Base-by-base conservation (phyloP, 2,888 invertebrate genomes). In the Lomographa bimaculata region DNA sequence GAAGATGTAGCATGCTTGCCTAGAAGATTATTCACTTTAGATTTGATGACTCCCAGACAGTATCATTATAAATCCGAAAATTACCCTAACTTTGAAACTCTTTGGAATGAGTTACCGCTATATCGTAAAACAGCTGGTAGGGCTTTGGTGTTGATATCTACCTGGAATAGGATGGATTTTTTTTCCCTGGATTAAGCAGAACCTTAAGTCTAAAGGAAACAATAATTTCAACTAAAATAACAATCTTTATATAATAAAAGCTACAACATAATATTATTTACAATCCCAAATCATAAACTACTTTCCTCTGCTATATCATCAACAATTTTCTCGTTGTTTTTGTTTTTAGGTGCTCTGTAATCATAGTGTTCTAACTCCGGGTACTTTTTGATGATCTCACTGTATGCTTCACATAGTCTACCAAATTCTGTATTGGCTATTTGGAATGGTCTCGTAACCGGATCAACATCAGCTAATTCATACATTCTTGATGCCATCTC, bases 351-450 rank as follows among this genome's bases (percentile, higher is more conserved):
- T 34, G 91, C 92, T 64, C 96, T 91, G 65, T 92, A 93, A 71
- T 97, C 91, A 77, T 94, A 97, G 18, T 79, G 54, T 28, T 80
- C 89, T 52, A 94, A 76, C 48, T 92, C 91, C 3, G 94, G 94
- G 80, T 93, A 83, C 54, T 91, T 89, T 38, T 91, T 89, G 47
- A 95, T 91, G 18, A 96, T 92, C 49, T 92, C 90, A 56, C 91
- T 91, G 72, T 98, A 98, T 1, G 93, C 95, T 54, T 93, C 89
- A 57, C 95, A 94, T 36, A 98, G 72, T 57, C 94, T 90, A 4
- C 92, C 90, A 71, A 96, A 94, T 65, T 98, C 97, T 36, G 92
- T 92, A 36, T 96, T 93, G 0, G 93, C 91, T 29, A 98, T 86
- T 69, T 95, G 90, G 63, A 91, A 94, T 0, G 97, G 92, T 62